Percentiles rank a stretch among this genome's conserved stretches.
Conservation (phyloP, 2,113 vertebrate species). For the Rhizomys pruinosus region DNA sequence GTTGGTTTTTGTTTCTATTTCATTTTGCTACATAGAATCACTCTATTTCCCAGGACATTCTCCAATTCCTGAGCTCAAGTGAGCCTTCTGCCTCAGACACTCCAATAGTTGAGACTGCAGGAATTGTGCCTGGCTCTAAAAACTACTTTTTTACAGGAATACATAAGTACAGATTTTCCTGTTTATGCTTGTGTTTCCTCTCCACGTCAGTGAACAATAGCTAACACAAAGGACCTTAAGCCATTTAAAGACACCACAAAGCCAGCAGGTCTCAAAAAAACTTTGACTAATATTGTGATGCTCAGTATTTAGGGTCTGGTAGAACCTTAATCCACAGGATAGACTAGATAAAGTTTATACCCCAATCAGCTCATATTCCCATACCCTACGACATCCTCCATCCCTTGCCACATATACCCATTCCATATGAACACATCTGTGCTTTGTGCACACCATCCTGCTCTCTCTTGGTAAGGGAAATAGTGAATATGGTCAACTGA, state of each 20-base stretch:
- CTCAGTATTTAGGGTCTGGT: neutral
- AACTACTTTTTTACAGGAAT: neutral
- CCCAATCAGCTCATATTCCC: neutral
- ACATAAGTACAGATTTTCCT: neutral
- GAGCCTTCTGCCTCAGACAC: neutral
- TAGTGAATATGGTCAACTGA: neutral
- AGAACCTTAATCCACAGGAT: neutral
- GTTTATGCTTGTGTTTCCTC: neutral
- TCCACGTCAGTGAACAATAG: neutral
- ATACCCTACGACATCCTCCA: neutral
- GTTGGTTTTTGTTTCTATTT: neutral
- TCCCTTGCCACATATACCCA: neutral
- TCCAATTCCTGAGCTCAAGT: neutral
- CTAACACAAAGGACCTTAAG: neutral
- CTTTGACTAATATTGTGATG: slow-evolving; percentile 16
- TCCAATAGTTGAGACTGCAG: neutral
- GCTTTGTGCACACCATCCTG: neutral
- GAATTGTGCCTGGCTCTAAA: neutral
- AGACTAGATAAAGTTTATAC: neutral
- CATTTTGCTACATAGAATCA: neutral
- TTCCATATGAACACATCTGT: too few relatives aligned
- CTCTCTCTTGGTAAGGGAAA: neutral
- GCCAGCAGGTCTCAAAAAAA: neutral
- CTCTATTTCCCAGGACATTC: neutral
- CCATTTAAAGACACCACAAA: neutral